Base-by-base conservation (phyloP, 2,888 invertebrate species). In the Penaeus monodon region DNA sequence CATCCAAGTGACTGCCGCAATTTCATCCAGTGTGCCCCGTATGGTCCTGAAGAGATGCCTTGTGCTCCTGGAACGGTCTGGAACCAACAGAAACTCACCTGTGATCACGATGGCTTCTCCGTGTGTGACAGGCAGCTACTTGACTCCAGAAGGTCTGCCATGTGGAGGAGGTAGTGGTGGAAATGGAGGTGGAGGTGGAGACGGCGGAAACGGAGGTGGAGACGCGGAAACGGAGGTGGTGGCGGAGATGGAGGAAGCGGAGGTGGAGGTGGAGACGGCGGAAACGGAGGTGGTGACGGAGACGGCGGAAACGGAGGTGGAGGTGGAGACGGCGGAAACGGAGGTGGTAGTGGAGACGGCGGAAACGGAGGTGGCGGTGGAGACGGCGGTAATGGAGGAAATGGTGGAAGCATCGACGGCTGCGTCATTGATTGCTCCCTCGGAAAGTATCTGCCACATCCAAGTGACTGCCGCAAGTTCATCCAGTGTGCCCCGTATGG, bases 401-500 rank as follows among this genome's bases (percentile, higher is more conserved):
- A 78, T 44, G 78, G 81, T 68, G 44, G 57, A n/a, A 57, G 38
- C 70, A 77, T 77, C 49, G 84, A 77, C 22, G 84, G 84, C 17
- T 77, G 84, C 24, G 78, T 84, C 77, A 49, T 84, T 27, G 33
- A 74, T 38, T 86, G 85, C 29, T 29, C 57, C 20, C 44, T 76
- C 24, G 85, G 85, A 65, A 68, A 73, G 64, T 86, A 86, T 76
- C 89, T 88, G 49, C 73, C 90, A 7, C 89, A 89, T 77, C 88
- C 81, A 6, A 81, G 77, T 49, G 89, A 88, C 83, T 90, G 90
- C 80, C 65, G 70, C 49, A 83, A 85, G 79, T 84, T 78, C 84
- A 84, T 84, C 70, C 84, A 84, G 63, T 84, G 84, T 49, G 78
- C 84, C 12, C 84, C 84, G 24, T 84, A 78, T 68, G 84, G 84